Evolutionary conservation across 64 coral and sea anemone genomes (phyloP).

Genomic region (Stichodactyla helianthus): DNA sequence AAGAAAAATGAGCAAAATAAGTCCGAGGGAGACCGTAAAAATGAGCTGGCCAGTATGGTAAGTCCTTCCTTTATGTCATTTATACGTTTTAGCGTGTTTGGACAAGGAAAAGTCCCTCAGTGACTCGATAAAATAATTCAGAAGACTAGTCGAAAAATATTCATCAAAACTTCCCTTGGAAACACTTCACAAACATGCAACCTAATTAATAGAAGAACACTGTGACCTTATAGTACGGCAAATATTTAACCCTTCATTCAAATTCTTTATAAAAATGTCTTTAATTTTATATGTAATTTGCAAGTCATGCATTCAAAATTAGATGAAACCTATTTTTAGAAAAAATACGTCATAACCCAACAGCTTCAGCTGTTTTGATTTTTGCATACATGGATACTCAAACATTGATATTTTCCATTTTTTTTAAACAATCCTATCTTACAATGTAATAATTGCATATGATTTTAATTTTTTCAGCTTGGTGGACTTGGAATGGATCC

Average conservation of each 20-base stretch:
- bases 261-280: neutral
- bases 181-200: neutral
- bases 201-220: neutral
- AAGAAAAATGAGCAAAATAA: neutral
- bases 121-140: neutral
- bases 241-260: neutral
- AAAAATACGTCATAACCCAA: neutral
- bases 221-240: neutral
- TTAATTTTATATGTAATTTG: too few species aligned
- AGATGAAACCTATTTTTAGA: neutral
- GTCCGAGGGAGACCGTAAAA: neutral
- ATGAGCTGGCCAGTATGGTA: conserved; percentile 25
- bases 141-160: too few species aligned
- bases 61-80: neutral
- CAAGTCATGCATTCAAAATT: neutral
- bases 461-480: neutral
- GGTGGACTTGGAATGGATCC: conserved; percentile 34
- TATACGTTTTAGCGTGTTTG: neutral
- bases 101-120: neutral
- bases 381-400: too few species aligned
- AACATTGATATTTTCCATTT: too few species aligned
- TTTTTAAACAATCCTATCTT: too few species aligned
- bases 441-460: neutral
- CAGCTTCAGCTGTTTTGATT: neutral
- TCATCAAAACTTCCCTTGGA: neutral